Evolutionary conservation across 1,140 invertebrate species (phyloP), one percentile per base, ranked within the genome.

Genomic region (Trialeurodes vaporariorum): DNA sequence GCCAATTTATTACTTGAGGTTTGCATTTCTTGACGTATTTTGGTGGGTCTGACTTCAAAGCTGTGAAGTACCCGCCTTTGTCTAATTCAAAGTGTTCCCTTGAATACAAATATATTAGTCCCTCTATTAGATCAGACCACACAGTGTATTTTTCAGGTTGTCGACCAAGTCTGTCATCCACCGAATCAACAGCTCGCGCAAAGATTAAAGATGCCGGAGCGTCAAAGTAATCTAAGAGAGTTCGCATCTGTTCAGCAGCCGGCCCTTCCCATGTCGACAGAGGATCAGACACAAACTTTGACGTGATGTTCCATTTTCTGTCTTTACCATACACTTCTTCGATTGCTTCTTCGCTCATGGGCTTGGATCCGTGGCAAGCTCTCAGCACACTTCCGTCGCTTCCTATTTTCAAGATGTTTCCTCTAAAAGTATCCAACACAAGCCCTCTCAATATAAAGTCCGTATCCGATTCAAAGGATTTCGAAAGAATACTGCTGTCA

Each of bases 191-290:
- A n/a, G 83, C 79, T 74, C 85, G 82, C 1, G 88, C 88, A 78
- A 88, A 90, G 2, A 83, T 80, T n/a, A 91, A 71, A 13, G 83
- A 81, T 17, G 82, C 79, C 0, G 87, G 83, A 72, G 87, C 84
- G 75, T 92, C 90, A 78, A 91, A 92, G 74, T 87, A 91, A 75
- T 92, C 90, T 24, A 90, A 78, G 61, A 90, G 79, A 27, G 85
- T 81, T 61, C 88, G 79, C 73, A 90, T 83, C 74, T 84, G 79
- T 65, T 80, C 71, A 0, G 84, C 80, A 26, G 83, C 72, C 0
- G 81, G 81, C 1, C 84, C 85, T 72, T 86, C 84, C 85, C 86
- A 87, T 0, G 84, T 82, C 13, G 77, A 73, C 17, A 89, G 67
- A 27, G 84, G 79, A 71, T 87, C 79, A 60, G 81, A 75, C 24